Evolutionary conservation across 1,140 invertebrate genomes (phyloP), one percentile per base, ranked within the genome.

Genomic region (Drosophila carrolli): DNA sequence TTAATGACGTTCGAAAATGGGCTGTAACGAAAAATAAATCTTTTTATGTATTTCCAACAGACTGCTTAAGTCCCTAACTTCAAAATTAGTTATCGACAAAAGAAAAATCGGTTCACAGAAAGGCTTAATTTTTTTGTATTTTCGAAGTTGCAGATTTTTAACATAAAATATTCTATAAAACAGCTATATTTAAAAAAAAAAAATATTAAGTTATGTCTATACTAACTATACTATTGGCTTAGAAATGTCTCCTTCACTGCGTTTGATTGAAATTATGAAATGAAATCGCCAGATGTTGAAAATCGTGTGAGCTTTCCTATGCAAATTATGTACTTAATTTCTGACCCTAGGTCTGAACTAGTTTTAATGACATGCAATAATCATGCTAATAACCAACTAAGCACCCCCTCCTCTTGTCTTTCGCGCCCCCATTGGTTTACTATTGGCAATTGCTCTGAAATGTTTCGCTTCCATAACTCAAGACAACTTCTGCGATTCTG

Each of bases 351-450:
- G 46, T 1, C 55, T 40, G 58, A 67, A 50, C 63, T 47, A 67
- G 43, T 35, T 50, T 62, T 67, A 63, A 63, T 50, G 59, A 43
- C 27, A 63, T 63, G 46, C 58, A 32, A 63, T 50, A 46, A 43
- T 50, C 10, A 27, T 11, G 44, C 56, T 62, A 66, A 50, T 67
- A 27, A 67, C 11, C 44, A 13, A n/a, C 29, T n/a, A 6, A n/a
- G n/a, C 23, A n/a, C 13, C 7, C 47, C 37, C 37, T 11, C 4
- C 37, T 10, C 13, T 27, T 40, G 4, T n/a, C 1, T 16, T 27
- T 27, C 13, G 1, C 38, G 1, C 54, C 40, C 29, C 10, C n/a
- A 48, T 32, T 14, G 14, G 55, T 14, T 63, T 57, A 44, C 41
- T 51, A 57, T 57, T 44, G 13, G 13, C 14, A 4, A 40, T 4